Evolutionary conservation across 1,140 invertebrate species (phyloP).

Genomic region (Adoxophyes honmai): DNA sequence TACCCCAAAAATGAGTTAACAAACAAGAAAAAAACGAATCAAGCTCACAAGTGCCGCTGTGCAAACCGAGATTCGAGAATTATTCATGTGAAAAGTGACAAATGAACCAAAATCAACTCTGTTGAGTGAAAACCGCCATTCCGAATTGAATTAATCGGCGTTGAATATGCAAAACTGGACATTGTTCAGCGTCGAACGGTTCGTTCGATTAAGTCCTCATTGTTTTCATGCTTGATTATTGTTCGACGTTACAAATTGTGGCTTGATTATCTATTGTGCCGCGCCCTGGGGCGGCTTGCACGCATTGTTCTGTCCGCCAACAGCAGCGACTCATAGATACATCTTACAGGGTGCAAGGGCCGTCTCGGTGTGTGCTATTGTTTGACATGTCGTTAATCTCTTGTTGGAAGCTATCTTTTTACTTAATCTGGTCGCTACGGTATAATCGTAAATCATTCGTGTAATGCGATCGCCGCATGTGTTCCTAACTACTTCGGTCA

Average conservation of each 20-base stretch:
- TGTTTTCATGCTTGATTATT: slow-evolving; percentile 47
- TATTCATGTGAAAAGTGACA: slow-evolving; percentile 56
- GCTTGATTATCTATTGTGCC: slow-evolving; percentile 17
- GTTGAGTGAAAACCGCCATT: slow-evolving; percentile 48
- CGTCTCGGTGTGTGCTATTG: not conserved
- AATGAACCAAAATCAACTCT: slow-evolving; percentile 62
- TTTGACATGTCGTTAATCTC: no score
- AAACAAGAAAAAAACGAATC: slow-evolving; percentile 14
- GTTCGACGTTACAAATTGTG: slow-evolving; percentile 30
- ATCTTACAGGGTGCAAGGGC: not conserved
- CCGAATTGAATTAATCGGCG: slow-evolving; percentile 62
- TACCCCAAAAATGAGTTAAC: not conserved
- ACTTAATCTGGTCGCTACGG: no score
- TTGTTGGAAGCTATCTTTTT: no score
- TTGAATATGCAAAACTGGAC: slow-evolving; percentile 64
- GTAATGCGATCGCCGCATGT: no score
- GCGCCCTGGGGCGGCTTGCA: not conserved
- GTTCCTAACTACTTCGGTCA: no score
- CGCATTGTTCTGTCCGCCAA: not conserved
- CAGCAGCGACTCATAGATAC: not conserved
- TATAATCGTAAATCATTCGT: no score
- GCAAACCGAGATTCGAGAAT: slow-evolving; percentile 39
- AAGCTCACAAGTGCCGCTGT: slow-evolving; percentile 19
- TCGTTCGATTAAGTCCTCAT: slow-evolving; percentile 48
- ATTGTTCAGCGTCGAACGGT: slow-evolving; percentile 37